phyloP scores from a whole-genome alignment of 2,888 invertebrate genomes.

The Torymus aiolomorphi region DNA sequence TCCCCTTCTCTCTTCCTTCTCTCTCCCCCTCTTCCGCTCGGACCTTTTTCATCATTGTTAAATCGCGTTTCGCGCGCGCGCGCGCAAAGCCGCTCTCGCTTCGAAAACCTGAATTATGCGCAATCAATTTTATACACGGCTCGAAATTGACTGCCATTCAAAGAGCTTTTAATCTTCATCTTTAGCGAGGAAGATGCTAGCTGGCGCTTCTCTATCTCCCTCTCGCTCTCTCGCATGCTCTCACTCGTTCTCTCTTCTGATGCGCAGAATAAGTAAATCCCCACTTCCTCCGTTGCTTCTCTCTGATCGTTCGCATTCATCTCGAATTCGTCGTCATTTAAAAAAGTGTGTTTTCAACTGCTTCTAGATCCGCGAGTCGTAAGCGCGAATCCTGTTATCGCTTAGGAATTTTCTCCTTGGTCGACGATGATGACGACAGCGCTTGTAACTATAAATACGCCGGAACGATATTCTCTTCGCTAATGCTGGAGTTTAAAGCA shows the following conservation, averaged over 20 bases:
- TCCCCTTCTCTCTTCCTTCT: background rate
- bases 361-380: background rate
- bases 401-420: background rate
- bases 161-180: slow-evolving; percentile 53
- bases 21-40: too few species aligned
- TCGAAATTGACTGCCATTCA: slow-evolving; percentile 51
- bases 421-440: too few species aligned
- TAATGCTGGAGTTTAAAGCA: background rate
- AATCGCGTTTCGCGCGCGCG: slow-evolving; percentile 29
- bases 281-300: background rate
- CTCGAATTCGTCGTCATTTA: slow-evolving; percentile 23
- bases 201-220: slow-evolving; percentile 11
- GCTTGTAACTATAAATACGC: too few species aligned
- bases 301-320: slow-evolving; percentile 13
- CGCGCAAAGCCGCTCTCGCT: slow-evolving; percentile 14
- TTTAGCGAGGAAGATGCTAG: slow-evolving; percentile 30
- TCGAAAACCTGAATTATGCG: slow-evolving; percentile 39
- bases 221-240: background rate
- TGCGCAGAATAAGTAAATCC: slow-evolving; percentile 37
- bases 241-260: background rate
- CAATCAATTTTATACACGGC: slow-evolving; percentile 47
- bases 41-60: slow-evolving; percentile 36
- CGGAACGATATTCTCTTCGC: too few species aligned
- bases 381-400: background rate
- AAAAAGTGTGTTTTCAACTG: slow-evolving; percentile 7